Conservation (phyloP, 2,888 invertebrate species). For the Tenthredo scrophulariae region DNA sequence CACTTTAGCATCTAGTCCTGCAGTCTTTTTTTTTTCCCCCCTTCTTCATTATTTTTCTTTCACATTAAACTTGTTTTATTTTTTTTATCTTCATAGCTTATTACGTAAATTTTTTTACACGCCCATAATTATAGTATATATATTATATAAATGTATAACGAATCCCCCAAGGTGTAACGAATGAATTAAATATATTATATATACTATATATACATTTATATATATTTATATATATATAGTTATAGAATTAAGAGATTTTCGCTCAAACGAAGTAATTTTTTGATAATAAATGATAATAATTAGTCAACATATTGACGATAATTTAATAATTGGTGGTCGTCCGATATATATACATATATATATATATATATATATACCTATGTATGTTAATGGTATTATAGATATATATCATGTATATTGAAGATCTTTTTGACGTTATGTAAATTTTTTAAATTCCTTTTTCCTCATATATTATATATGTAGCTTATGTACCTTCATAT, state of each 20-base stretch:
- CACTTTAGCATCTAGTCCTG: conserved; percentile 45
- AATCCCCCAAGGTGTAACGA: conserved; percentile 42
- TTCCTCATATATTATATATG: too few species aligned
- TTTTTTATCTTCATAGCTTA: background rate
- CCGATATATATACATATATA: background rate
- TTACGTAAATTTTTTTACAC: conserved; percentile 25
- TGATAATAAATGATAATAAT: conserved; percentile 44
- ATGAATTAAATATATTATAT: conserved; percentile 11
- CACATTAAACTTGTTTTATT: background rate
- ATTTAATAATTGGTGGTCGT: conserved; percentile 2
- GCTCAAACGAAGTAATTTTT: conserved; percentile 50
- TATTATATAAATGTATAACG: background rate
- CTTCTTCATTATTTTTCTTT: background rate
- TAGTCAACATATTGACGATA: conserved; percentile 27
- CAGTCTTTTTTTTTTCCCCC: background rate
- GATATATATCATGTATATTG: background rate
- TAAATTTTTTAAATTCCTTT: conserved; percentile 19
- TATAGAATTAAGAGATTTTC: conserved; percentile 39
- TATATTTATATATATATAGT: background rate
- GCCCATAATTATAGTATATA: conserved; percentile 26
- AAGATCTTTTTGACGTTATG: background rate
- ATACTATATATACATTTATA: background rate
- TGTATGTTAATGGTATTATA: background rate
- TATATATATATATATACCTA: too few species aligned
- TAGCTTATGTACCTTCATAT: background rate